Evolutionary conservation across 2,888 invertebrate species (phyloP).

Genomic region (Diaperis boleti): DNA sequence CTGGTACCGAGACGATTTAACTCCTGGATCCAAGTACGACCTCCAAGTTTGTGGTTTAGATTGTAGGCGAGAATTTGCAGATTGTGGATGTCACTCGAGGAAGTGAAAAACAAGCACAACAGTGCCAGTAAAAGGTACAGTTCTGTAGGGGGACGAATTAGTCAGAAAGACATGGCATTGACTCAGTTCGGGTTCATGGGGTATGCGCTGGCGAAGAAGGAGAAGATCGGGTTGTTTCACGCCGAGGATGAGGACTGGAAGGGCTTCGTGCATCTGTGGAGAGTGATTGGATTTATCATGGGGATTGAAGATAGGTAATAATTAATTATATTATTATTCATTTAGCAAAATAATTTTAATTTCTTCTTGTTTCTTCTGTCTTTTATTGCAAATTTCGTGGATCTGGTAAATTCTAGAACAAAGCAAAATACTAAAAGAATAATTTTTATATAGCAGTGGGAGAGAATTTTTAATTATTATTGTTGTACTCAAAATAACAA

Average conservation of each 20-base stretch:
- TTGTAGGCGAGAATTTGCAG: conserved; percentile 63
- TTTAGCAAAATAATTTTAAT: too few relatives aligned
- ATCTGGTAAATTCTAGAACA: too few relatives aligned
- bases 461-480: too few relatives aligned
- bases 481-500: too few relatives aligned
- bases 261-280: conserved; percentile 86
- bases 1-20: conserved; percentile 83
- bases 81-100: conserved; percentile 76
- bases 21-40: conserved; percentile 70
- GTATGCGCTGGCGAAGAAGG: conserved; percentile 73
- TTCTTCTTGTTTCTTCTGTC: too few relatives aligned
- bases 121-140: conserved; percentile 70
- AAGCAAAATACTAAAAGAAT: too few relatives aligned
- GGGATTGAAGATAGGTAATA: conserved; percentile 83
- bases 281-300: conserved; percentile 82
- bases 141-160: conserved; percentile 71
- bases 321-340: too few relatives aligned
- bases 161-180: conserved; percentile 86
- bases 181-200: conserved; percentile 93
- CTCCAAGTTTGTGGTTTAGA: not conserved
- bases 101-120: conserved; percentile 77
- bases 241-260: conserved; percentile 75
- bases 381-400: too few relatives aligned
- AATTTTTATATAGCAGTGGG: too few relatives aligned
- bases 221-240: conserved; percentile 75